Base-by-base conservation (phyloP, 1,140 invertebrate genomes). In the Zaprionus ornatus region DNA sequence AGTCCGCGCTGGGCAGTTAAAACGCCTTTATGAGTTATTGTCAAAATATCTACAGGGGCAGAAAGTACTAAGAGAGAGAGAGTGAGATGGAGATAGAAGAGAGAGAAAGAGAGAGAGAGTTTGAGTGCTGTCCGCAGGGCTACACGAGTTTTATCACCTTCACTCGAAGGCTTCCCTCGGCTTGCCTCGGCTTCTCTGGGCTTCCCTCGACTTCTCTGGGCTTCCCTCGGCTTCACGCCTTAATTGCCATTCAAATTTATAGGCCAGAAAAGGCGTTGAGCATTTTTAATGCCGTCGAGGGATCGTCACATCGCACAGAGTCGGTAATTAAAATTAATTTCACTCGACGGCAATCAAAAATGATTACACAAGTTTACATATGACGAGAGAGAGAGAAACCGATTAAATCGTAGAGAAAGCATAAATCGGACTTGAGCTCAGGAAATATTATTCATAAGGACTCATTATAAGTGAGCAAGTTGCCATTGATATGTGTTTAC, bases 11-110 rank as follows among this genome's bases (percentile, higher is more conserved):
- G 60, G 83, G 80, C 84, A 78, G 77, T 84, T 88, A 87, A 88
- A 85, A 78, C 75, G 84, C 80, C 84, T 71, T 64, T 79, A 88
- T 87, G 84, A 87, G 84, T 87, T 87, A 87, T 87, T 88, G 80
- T 87, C 74, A 78, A 80, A 77, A 69, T 63, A 65, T 77, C 77
- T 73, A 54, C 59, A 56, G 75, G 78, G 75, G 65, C 74, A 52
- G 27, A 21, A 50, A 62, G 37, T 32, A 32, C 9, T 10, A n/a
- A 9, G 1, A 40, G 37, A n/a, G 37, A 40, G 13, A 6, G 37
- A n/a, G 37, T 2, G 37, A 40, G 4, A 40, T 6, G 5, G 37
- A 40, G 3, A 37, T 37, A 37, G 12, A 37, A 1, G 37, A 40
- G 37, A n/a, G 37, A 40, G 37, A 10, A 2, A 17, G 37, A 40